A percentile compares a stretch with the other conserved stretches of the same genome.
These are phyloP conservation scores for Tetraneura akinire DNA, from an alignment of 1,140 invertebrate genomes.

Conservation along the genomic window DNA sequence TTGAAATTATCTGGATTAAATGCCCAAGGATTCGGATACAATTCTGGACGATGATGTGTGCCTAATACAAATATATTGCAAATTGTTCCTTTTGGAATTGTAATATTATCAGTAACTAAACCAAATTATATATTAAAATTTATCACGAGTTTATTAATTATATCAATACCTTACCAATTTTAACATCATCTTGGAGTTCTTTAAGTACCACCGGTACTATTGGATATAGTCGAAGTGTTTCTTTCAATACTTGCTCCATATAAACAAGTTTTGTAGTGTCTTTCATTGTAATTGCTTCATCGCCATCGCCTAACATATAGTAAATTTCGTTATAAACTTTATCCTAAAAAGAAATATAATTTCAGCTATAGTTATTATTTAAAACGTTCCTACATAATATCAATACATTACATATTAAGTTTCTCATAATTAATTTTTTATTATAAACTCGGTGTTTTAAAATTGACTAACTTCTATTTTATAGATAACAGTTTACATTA, in stretches of 20 bases:
- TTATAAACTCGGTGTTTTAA: no score
- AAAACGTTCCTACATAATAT: no score
- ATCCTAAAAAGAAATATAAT: no score
- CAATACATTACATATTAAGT: no score
- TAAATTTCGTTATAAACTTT: constrained; percentile 55
- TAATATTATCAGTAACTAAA: background rate
- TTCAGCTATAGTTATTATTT: no score
- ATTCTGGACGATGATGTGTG: constrained; percentile 61
- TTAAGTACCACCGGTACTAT: constrained; percentile 65
- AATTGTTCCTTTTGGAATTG: constrained; percentile 7
- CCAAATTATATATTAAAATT: background rate
- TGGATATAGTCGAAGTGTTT: constrained; percentile 64
- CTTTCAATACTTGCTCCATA: constrained; percentile 66
- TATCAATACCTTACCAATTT: constrained; percentile 54
- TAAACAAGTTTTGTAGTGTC: constrained; percentile 65
- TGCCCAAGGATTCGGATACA: constrained; percentile 62
- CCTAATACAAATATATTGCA: constrained; percentile 59
- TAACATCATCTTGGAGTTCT: constrained; percentile 60
- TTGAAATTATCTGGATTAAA: constrained; percentile 65
- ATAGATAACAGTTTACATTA: no score
- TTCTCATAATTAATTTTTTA: no score
- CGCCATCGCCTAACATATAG: constrained; percentile 59
- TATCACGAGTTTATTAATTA: no score
- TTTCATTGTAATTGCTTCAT: constrained; percentile 60
- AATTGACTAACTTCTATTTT: no score